These are phyloP conservation scores for Pardosa pseudoannulata DNA, from an alignment of 2,888 invertebrate genomes.

Conservation along the genomic window DNA sequence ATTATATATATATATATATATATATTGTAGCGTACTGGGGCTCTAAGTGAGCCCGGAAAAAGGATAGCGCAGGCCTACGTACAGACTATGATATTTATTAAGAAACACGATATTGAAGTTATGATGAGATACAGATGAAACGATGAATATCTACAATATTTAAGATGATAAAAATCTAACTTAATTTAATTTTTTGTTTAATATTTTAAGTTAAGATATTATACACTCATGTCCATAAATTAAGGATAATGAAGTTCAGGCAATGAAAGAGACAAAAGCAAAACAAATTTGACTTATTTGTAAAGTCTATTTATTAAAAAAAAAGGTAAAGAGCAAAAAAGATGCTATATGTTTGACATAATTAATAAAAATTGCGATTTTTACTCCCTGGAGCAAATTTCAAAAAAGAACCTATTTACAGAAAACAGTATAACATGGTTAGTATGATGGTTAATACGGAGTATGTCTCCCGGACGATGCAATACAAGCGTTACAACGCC, in stretches of 20 bases:
- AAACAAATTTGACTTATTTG: not conserved
- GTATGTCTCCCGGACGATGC: not conserved
- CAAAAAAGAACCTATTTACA: no score
- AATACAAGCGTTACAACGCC: not conserved
- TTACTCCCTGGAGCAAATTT: conserved; percentile 4
- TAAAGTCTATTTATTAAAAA: not conserved
- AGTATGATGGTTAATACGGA: not conserved
- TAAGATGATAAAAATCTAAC: no score
- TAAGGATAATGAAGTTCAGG: not conserved
- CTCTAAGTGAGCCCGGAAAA: no score
- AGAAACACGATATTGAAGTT: no score
- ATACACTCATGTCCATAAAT: conserved; percentile 6
- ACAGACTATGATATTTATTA: no score
- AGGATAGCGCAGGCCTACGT: no score
- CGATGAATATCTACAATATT: no score
- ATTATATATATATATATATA: no score
- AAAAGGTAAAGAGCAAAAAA: not conserved
- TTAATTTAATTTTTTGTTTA: no score
- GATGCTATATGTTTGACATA: not conserved
- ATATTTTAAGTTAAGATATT: no score
- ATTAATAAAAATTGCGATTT: not conserved
- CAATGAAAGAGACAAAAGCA: not conserved
- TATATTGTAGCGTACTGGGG: no score
- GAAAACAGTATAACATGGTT: not conserved
- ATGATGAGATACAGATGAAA: no score